Conservation (phyloP, 2,888 invertebrate genomes). For the Trisateles emortualis region DNA sequence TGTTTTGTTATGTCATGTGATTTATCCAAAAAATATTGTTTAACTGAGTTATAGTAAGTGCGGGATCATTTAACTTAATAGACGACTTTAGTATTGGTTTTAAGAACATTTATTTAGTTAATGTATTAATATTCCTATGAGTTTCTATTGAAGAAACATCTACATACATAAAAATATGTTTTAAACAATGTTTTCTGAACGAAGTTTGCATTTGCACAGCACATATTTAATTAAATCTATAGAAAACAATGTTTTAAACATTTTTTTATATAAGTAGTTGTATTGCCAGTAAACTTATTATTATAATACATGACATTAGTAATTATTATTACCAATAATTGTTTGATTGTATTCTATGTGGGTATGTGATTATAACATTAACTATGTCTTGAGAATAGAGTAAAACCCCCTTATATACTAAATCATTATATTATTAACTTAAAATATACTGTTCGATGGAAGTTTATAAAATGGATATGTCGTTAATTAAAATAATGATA, state of each 20-base stretch:
- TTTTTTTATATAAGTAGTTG: background rate
- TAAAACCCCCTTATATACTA: constrained; percentile 41
- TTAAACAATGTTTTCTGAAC: too few relatives aligned
- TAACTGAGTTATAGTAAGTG: background rate
- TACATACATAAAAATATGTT: too few relatives aligned
- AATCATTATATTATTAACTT: background rate
- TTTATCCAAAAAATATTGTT: constrained; percentile 3
- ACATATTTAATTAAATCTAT: too few relatives aligned
- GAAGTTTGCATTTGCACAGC: background rate
- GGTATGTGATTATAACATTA: constrained; percentile 53
- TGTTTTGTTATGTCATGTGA: constrained; percentile 7
- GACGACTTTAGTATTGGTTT: background rate
- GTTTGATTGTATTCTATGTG: constrained; percentile 4
- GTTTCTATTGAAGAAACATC: too few relatives aligned
- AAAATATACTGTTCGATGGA: constrained; percentile 6
- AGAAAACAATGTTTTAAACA: background rate
- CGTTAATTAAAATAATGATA: background rate
- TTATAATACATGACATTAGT: background rate
- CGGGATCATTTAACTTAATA: background rate
- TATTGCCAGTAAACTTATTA: background rate
- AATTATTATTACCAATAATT: constrained; percentile 2
- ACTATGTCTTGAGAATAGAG: constrained; percentile 28
- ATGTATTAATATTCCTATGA: background rate
- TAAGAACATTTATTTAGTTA: background rate
- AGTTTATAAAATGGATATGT: background rate